Conservation (phyloP, 2,797 vertebrate species). For the Epinephelus awoara region DNA sequence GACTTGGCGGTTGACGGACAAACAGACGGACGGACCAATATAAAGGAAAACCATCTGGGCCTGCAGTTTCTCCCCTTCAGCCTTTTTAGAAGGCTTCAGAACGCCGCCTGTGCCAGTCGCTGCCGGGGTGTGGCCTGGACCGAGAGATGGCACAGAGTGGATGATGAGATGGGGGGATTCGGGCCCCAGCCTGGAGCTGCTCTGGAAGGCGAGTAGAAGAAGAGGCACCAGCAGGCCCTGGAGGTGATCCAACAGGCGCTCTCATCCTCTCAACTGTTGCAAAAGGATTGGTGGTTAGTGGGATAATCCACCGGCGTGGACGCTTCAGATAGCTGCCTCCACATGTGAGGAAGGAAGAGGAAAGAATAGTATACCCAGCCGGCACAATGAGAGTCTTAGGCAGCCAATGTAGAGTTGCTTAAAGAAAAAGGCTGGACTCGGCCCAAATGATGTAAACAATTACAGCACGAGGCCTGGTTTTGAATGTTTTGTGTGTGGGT, state of each 20-base stretch:
- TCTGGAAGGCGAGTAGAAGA: slow-evolving; percentile 68
- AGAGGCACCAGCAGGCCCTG: slow-evolving; percentile 71
- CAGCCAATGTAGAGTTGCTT: slow-evolving; percentile 50
- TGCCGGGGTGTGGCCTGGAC: slow-evolving; percentile 65
- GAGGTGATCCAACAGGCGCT: slow-evolving; percentile 80
- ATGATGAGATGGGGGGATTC: slow-evolving; percentile 69
- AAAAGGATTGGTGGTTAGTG: slow-evolving; percentile 84
- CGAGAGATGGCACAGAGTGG: slow-evolving; percentile 55
- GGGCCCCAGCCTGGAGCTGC: slow-evolving; percentile 55
- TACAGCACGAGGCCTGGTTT: slow-evolving; percentile 57
- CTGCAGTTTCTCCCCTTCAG: slow-evolving; percentile 46
- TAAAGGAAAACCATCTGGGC: slow-evolving; percentile 64
- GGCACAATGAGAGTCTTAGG: slow-evolving; percentile 75
- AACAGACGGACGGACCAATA: slow-evolving; percentile 45
- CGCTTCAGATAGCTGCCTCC: slow-evolving; percentile 83
- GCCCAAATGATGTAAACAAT: slow-evolving; percentile 75
- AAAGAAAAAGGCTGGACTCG: slow-evolving; percentile 56
- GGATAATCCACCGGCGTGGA: slow-evolving; percentile 83
- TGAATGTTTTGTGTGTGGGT: slow-evolving; percentile 58
- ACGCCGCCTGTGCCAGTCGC: slow-evolving; percentile 50
- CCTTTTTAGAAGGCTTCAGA: slow-evolving; percentile 55
- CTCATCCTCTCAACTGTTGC: slow-evolving; percentile 86
- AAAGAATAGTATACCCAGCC: slow-evolving; percentile 61
- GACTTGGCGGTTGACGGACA: slow-evolving; percentile 35
- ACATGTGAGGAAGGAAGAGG: slow-evolving; percentile 67